Conservation (phyloP, 1,140 invertebrate species). For the Bombus sibiricus region DNA sequence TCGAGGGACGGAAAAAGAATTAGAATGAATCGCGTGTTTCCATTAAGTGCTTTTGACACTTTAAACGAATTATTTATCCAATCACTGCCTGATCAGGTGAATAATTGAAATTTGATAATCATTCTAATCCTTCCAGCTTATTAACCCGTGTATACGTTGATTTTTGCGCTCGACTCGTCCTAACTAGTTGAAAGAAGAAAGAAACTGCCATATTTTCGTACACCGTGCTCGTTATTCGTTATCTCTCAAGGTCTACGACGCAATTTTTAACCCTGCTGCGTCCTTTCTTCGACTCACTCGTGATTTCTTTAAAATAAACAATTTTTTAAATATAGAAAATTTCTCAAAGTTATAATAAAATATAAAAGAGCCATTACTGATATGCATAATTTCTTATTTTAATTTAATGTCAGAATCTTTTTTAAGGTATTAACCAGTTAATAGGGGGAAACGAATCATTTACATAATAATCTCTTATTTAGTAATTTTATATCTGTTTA, state of each 20-base stretch:
- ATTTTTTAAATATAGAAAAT: neutral
- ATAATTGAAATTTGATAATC: neutral
- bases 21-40: neutral
- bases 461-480: neutral
- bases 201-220: slow-evolving; percentile 37
- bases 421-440: neutral
- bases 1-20: neutral
- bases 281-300: neutral
- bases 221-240: neutral
- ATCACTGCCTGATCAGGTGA: slow-evolving; percentile 35
- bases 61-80: slow-evolving; percentile 6
- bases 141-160: neutral
- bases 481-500: no score
- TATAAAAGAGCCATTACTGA: neutral
- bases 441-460: neutral
- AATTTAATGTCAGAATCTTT: neutral
- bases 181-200: neutral
- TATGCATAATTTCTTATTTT: neutral
- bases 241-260: neutral
- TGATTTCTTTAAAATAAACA: neutral
- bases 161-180: neutral
- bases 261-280: neutral
- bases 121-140: slow-evolving; percentile 1
- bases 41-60: neutral
- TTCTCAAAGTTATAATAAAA: neutral